These are phyloP conservation scores for Myiozetetes cayanensis DNA, from an alignment of 2,113 vertebrate species.

Conservation along the genomic window DNA sequence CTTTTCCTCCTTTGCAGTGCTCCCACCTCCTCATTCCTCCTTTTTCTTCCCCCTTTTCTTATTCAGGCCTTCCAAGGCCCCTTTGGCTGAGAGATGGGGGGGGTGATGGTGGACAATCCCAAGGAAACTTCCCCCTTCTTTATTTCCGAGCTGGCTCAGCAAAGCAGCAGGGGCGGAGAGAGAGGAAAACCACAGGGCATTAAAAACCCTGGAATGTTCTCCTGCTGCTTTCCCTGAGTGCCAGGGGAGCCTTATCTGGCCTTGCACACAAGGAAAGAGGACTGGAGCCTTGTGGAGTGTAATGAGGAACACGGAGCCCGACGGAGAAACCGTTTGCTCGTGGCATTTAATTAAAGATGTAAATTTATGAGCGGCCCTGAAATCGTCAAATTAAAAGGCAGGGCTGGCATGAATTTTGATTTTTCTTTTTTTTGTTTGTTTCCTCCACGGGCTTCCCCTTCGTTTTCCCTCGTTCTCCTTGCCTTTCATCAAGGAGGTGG, in stretches of 20 bases:
- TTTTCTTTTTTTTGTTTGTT: background rate
- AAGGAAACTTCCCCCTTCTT: background rate
- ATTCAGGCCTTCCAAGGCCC: background rate
- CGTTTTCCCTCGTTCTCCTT: background rate
- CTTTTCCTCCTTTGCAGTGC: background rate
- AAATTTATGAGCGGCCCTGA: conserved; percentile 60
- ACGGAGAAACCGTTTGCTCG: conserved; percentile 62
- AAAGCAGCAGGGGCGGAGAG: background rate
- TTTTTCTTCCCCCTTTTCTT: background rate
- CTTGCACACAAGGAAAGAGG: conserved; percentile 19
- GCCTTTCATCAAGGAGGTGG: conserved; percentile 8
- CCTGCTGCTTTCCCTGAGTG: conserved; percentile 17
- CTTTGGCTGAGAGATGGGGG: background rate
- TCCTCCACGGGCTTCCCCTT: background rate
- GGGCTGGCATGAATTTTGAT: conserved; percentile 54
- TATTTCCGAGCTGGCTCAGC: background rate
- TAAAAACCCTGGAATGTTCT: background rate
- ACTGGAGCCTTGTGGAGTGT: background rate
- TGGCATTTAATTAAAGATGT: conserved; percentile 72
- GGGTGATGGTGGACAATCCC: background rate
- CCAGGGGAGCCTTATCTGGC: conserved; percentile 67
- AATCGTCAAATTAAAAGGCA: conserved; percentile 56
- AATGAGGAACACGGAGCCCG: conserved; percentile 16
- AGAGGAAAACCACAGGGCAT: accelerated
- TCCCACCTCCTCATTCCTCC: background rate